Conservation (phyloP, 1,140 invertebrate species). For the Bombus ignitus region DNA sequence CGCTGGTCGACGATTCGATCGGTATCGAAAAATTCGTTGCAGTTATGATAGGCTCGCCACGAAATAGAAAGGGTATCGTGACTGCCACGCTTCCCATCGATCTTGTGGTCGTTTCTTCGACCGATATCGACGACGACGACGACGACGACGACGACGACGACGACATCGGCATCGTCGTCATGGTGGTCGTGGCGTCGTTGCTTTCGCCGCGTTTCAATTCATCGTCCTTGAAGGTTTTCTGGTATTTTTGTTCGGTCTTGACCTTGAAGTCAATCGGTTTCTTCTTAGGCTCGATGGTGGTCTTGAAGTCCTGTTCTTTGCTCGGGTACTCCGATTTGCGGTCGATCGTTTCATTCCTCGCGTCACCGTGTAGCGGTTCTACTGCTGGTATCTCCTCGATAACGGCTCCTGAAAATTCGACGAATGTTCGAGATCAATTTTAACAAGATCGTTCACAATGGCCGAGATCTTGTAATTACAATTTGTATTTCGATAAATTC, state of each 20-base stretch:
- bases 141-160: constrained; percentile 2
- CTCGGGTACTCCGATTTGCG: constrained; percentile 63
- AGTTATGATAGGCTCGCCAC: constrained; percentile 63
- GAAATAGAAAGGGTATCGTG: constrained; percentile 63
- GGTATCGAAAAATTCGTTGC: not conserved
- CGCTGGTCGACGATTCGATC: constrained; percentile 22
- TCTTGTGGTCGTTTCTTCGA: constrained; percentile 28
- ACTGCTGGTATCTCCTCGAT: constrained; percentile 62
- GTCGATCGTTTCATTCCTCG: constrained; percentile 43
- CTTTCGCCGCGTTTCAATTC: constrained; percentile 29
- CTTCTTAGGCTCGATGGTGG: constrained; percentile 72
- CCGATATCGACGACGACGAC: constrained; percentile 16
- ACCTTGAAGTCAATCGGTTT: constrained; percentile 72
- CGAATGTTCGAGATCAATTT: not conserved
- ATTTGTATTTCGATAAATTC: not conserved
- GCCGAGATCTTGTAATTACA: too few species aligned
- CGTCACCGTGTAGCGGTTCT: constrained; percentile 60
- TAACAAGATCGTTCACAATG: too few species aligned
- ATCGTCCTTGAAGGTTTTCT: constrained; percentile 69
- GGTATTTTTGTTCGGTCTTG: constrained; percentile 75
- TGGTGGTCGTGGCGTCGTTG: not conserved
- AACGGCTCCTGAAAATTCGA: constrained; percentile 48
- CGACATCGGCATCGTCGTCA: constrained; percentile 33
- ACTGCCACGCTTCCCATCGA: constrained; percentile 21
- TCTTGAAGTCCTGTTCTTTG: constrained; percentile 71